Percentiles rank a stretch among this genome's conserved stretches.
These are phyloP conservation scores for Therioaphis trifolii DNA, from an alignment of 2,888 invertebrate species.

Conservation along the genomic window DNA sequence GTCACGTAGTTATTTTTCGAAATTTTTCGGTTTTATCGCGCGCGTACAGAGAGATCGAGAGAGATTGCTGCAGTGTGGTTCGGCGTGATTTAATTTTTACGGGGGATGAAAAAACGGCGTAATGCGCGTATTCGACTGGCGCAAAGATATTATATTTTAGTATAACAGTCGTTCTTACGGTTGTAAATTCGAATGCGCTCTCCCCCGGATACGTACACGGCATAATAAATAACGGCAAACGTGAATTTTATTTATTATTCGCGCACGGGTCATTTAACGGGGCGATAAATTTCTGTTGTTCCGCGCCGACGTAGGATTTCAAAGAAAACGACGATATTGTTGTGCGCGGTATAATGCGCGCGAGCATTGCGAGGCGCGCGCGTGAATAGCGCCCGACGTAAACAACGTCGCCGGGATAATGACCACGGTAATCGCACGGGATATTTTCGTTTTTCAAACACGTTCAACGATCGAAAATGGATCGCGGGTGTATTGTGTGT, in stretches of 20 bases:
- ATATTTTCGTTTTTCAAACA: background rate
- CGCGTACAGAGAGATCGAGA: too few species aligned
- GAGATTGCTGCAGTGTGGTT: too few species aligned
- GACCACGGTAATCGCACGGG: background rate
- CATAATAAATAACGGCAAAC: background rate
- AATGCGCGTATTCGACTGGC: background rate
- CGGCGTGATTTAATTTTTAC: too few species aligned
- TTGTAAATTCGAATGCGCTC: background rate
- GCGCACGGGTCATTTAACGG: slow-evolving; percentile 1
- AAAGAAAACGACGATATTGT: background rate
- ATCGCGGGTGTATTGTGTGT: too few species aligned
- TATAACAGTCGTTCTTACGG: background rate
- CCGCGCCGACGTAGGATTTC: background rate
- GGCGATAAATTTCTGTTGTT: background rate
- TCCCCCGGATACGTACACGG: background rate
- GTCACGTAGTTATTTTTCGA: too few species aligned
- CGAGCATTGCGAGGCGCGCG: too few species aligned
- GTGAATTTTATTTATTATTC: background rate
- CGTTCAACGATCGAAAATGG: too few species aligned
- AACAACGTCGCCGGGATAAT: too few species aligned
- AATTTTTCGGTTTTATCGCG: too few species aligned
- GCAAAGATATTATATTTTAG: background rate
- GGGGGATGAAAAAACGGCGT: too few species aligned
- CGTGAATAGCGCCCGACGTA: too few species aligned
- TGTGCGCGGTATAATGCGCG: background rate